Evolutionary conservation across 2,113 vertebrate genomes (phyloP).

Genomic region (Ictidomys tridecemlineatus): DNA sequence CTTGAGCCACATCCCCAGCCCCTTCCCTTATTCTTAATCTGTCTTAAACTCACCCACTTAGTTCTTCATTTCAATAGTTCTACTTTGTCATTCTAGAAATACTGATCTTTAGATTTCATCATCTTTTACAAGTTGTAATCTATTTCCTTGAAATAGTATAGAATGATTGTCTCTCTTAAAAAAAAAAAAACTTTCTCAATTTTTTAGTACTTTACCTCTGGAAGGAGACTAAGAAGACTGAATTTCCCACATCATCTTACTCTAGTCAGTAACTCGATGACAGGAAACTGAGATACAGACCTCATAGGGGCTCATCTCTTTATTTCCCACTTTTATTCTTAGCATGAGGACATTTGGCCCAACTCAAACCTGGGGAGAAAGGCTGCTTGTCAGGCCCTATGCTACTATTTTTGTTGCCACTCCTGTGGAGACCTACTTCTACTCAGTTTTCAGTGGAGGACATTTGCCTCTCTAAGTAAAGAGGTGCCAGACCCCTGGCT

Average conservation of each 20-base stretch:
- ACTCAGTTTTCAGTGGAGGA: not conserved
- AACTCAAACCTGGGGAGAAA: not conserved
- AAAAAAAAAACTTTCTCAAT: not conserved
- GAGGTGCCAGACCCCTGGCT: not conserved
- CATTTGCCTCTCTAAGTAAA: not conserved
- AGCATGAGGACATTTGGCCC: not conserved
- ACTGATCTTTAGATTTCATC: not conserved
- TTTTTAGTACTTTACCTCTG: not conserved
- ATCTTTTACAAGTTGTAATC: not conserved
- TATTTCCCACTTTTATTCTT: not conserved
- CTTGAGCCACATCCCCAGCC: too few relatives aligned
- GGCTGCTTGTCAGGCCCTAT: not conserved
- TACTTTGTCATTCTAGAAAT: not conserved
- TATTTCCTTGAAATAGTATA: not conserved
- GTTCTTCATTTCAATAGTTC: not conserved
- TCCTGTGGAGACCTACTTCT: not conserved
- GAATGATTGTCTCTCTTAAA: not conserved
- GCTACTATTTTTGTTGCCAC: not conserved
- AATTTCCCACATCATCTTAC: not conserved
- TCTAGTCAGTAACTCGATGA: not conserved
- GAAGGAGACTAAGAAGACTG: not conserved
- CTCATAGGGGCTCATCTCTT: not conserved
- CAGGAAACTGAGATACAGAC: not conserved
- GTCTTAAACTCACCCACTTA: not conserved
- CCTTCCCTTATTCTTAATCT: not conserved